Evolutionary conservation across 2,113 vertebrate genomes (phyloP).

Genomic region (Microcebus lehilahytsara): DNA sequence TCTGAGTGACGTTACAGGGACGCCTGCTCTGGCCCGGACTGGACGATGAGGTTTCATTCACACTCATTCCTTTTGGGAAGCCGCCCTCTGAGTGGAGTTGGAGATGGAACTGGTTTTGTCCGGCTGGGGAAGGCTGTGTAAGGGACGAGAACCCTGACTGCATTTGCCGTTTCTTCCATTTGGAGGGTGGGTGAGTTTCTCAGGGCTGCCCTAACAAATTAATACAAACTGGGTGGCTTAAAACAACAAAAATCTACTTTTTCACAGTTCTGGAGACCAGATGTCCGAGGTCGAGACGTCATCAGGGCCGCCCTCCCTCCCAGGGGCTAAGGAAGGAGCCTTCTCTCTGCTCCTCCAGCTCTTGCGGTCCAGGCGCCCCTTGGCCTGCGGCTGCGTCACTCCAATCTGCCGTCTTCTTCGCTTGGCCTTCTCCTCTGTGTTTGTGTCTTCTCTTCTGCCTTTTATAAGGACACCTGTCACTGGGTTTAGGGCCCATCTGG

Average conservation of each 20-base stretch:
- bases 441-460: not conserved
- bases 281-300: fast-evolving
- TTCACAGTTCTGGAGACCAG: not conserved
- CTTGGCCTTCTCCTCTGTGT: not conserved
- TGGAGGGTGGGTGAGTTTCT: too few species aligned
- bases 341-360: not conserved
- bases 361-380: not conserved
- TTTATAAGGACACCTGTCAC: not conserved
- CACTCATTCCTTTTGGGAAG: too few species aligned
- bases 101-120: not conserved
- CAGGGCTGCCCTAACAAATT: not conserved
- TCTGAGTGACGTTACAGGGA: not conserved
- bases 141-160: fast-evolving
- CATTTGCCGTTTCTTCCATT: fast-evolving
- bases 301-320: not conserved
- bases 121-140: not conserved
- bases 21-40: not conserved
- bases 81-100: too few species aligned
- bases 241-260: not conserved
- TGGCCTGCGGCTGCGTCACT: not conserved
- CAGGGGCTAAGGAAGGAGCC: not conserved
- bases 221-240: fast-evolving
- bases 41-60: fast-evolving
- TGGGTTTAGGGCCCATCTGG: not conserved
- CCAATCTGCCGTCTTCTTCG: too few species aligned